Base-by-base conservation (phyloP, 2,797 vertebrate genomes). In the Champsocephalus esox region DNA sequence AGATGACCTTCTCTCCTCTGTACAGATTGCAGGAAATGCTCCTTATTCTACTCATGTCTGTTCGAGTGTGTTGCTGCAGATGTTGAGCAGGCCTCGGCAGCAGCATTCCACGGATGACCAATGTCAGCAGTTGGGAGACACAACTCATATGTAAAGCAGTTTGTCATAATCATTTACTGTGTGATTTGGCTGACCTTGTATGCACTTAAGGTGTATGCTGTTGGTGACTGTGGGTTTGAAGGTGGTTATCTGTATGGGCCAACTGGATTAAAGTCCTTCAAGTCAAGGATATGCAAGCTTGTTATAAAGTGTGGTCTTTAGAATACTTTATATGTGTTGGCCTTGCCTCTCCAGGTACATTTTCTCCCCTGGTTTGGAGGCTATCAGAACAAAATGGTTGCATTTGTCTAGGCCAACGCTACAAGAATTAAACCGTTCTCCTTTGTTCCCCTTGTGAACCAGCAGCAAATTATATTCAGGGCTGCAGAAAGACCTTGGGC, bases 401-500 rank as follows among this genome's bases (percentile, higher is more conserved):
- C 84, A 85, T 92, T 92, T 89, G 87, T 92, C 88, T 89, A 78
- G 73, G 77, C 71, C 52, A 64, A 32, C 8, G 44, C 69, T 79
- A 80, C 77, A 80, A 82, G 82, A 92, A 89, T 90, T 70, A 81
- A 89, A 87, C 86, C 85, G 89, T 86, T 88, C 81, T 87, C 80
- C 84, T 92, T 89, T 89, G 85, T 88, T 88, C 83, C 69, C 78
- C 82, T 75, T 84, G 81, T 83, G 83, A 84, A 89, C 82, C 66
- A 67, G 69, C 19, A 62, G 88, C 77, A 90, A 91, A 91, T 93
- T 83, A 87, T 76, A 89, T 88, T 86, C 87, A 89, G 82, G 88
- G 84, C 81, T 87, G 77, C 75, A 73, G 82, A 77, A 83, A 90
- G 91, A 88, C 92, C 93, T 92, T 92, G 92, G 85, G 79, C 77